Evolutionary conservation across 2,888 invertebrate genomes (phyloP).

Genomic region (Auanema sp.): DNA sequence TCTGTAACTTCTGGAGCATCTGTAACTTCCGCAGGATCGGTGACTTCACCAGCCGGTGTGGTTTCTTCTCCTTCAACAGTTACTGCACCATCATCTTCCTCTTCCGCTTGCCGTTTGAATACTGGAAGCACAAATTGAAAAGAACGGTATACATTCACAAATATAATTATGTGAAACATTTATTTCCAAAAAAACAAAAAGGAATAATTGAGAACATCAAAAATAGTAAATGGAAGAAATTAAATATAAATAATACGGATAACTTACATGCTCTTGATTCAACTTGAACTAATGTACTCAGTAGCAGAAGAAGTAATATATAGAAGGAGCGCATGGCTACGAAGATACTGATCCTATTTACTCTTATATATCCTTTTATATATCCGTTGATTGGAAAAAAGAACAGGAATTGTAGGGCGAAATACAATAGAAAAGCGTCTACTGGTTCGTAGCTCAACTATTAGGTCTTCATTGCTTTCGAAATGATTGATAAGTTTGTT

Average conservation of each 20-base stretch:
- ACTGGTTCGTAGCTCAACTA: constrained; percentile 1
- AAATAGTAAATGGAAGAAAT: neutral
- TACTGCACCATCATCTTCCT: constrained; percentile 1
- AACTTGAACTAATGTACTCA: too few relatives aligned
- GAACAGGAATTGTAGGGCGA: too few relatives aligned
- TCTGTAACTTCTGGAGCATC: neutral
- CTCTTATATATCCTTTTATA: too few relatives aligned
- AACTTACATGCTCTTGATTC: too few relatives aligned
- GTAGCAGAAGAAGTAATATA: too few relatives aligned
- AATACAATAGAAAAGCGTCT: too few relatives aligned
- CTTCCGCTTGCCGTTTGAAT: neutral
- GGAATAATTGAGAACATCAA: neutral
- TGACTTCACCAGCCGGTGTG: neutral
- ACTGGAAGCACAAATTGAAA: neutral
- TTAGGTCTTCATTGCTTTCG: constrained; percentile 3
- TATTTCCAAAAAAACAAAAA: neutral
- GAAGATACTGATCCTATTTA: too few relatives aligned
- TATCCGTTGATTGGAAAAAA: too few relatives aligned
- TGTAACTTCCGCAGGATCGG: constrained; percentile 1
- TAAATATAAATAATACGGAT: neutral
- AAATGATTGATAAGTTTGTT: too few relatives aligned
- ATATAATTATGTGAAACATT: neutral
- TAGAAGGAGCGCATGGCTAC: too few relatives aligned
- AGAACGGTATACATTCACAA: neutral
- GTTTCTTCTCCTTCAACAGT: neutral